Evolutionary conservation across 2,888 invertebrate genomes (phyloP).

Genomic region (Zygothrica quintamaculata): DNA sequence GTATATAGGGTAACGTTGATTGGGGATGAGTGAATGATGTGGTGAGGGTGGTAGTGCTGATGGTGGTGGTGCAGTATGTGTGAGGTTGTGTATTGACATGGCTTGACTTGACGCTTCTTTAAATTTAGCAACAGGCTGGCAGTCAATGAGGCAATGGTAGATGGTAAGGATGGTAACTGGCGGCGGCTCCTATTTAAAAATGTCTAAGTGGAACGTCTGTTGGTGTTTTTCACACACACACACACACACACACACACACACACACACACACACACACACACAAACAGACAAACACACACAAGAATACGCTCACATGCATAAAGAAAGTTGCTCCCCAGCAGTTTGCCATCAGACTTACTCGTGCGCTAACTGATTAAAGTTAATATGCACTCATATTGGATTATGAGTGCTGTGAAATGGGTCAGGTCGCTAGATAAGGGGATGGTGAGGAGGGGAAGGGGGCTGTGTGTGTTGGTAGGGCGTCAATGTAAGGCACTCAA

Average conservation of each 20-base stretch:
- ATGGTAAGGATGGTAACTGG: background rate
- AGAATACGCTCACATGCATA: background rate
- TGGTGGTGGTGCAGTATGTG: too few relatives aligned
- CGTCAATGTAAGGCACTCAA: slow-evolving; percentile 64
- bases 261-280: background rate
- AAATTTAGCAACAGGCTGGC: slow-evolving; percentile 40
- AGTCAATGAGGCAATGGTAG: too few relatives aligned
- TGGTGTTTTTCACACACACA: slow-evolving; percentile 24
- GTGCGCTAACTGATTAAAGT: slow-evolving; percentile 77
- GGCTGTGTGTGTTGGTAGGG: slow-evolving; percentile 3
- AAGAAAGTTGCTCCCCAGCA: slow-evolving; percentile 1
- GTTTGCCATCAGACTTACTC: slow-evolving; percentile 42
- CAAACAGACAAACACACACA: background rate
- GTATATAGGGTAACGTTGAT: slow-evolving; percentile 1
- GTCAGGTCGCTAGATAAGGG: slow-evolving; percentile 15
- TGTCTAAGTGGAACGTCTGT: slow-evolving; percentile 63
- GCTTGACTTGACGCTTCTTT: slow-evolving; percentile 63
- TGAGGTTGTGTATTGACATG: slow-evolving; percentile 46
- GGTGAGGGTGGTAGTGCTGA: too few relatives aligned
- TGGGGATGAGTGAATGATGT: background rate
- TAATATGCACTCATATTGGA: slow-evolving; percentile 78
- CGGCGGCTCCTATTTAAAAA: slow-evolving; percentile 60
- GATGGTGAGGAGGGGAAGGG: background rate
- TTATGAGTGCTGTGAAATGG: slow-evolving; percentile 77
- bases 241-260: background rate